Base-by-base conservation (phyloP, 1,140 invertebrate species). In the Calliopsis andreniformis region DNA sequence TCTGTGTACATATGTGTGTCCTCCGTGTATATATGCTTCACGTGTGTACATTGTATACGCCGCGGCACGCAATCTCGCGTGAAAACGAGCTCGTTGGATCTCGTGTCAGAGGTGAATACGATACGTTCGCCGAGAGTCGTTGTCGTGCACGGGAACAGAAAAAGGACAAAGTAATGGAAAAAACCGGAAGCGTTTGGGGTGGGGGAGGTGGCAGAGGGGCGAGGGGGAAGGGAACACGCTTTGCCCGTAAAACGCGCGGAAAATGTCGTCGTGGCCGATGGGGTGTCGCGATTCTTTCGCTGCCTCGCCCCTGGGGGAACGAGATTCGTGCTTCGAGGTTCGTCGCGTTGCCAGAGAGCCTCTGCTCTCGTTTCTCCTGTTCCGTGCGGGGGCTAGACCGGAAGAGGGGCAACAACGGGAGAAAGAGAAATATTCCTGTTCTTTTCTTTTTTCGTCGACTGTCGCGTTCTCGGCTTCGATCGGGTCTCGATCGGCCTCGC, bases 111-210 rank as follows among this genome's bases (percentile, higher is more conserved):
- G 28, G 16, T 45, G 51, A 68, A 43, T 56, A 28, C 51, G 66
- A 68, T 53, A 58, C 51, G 20, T 58, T 30, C 53, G 39, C 25
- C 14, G 51, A n/a, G 51, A 67, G 3, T 73, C 62, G 70, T 73
- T 55, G 61, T 66, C 30, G 70, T 30, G 20, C 35, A 28, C 18
- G 16, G 53, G n/a, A 1, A 2, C 7, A 62, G 14, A 39, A 32
- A 39, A 28, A n/a, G 3, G 5, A 8, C 45, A 32, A 70, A 47
- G 18, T 5, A 39, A 39, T 10, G 35, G 35, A 23, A 3, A 16
- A 16, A 35, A 23, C 42, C 2, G 35, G 12, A 43, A 43, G 51
- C 55, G 49, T 42, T 32, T 45, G 18, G 23, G 47, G 10, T 28
- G n/a, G 5, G 14, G 30, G 30, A 16, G 32, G 45, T 25, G 20